phyloP scores from a whole-genome alignment of 2,113 vertebrate genomes.

The Passer montanus region DNA sequence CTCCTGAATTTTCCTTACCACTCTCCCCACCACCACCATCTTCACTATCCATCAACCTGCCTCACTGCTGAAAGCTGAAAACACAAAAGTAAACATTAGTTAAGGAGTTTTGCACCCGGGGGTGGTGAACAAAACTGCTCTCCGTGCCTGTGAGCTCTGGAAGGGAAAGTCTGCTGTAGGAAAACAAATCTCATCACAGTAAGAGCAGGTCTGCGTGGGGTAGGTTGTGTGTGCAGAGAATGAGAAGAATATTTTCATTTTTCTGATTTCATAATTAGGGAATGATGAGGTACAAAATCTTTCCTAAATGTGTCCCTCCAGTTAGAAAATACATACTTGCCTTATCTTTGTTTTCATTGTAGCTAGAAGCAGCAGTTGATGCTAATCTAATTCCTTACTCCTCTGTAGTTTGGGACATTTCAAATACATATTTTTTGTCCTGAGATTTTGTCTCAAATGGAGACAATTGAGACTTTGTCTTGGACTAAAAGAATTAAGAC shows the following conservation, averaged over 20 bases:
- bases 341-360: background rate
- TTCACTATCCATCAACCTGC: background rate
- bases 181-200: background rate
- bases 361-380: background rate
- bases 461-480: conserved; percentile 44
- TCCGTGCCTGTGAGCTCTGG: background rate
- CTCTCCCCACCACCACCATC: background rate
- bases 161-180: background rate
- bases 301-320: background rate
- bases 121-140: conserved; percentile 41
- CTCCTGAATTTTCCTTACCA: conserved; percentile 7
- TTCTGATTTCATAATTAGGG: background rate
- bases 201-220: background rate
- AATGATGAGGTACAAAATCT: background rate
- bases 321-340: background rate
- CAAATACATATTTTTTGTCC: background rate
- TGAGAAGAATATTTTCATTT: background rate
- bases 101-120: conserved; percentile 9
- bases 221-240: background rate
- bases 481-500: conserved; percentile 27
- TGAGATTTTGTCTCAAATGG: background rate
- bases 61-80: conserved; percentile 31
- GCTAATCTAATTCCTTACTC: background rate
- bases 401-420: background rate
- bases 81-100: conserved; percentile 45